phyloP scores from a whole-genome alignment of 2,888 invertebrate genomes.

The Apotomis turbidana region DNA sequence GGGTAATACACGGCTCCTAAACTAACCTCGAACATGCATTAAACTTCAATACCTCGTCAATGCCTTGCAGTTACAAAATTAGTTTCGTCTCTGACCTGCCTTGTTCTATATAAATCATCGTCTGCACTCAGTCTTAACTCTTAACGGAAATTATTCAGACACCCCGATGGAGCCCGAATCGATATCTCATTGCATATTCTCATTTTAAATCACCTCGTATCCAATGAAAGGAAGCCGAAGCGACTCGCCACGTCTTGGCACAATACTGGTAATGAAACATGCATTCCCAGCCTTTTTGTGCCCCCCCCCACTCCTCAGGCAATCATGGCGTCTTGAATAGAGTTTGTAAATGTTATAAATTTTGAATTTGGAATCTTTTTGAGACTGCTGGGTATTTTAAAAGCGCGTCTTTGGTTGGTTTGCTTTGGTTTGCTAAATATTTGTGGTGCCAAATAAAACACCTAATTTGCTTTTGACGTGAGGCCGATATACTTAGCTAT shows the following conservation, averaged over 20 bases:
- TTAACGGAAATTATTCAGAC: conserved; percentile 54
- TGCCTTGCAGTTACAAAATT: conserved; percentile 13
- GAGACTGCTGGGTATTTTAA: conserved; percentile 3
- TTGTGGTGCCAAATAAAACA: not conserved
- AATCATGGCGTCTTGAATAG: conserved; percentile 58
- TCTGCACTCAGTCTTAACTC: conserved; percentile 49
- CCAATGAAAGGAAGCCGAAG: conserved; percentile 59
- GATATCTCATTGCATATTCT: conserved; percentile 71
- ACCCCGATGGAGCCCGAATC: conserved; percentile 52
- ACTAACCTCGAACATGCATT: conserved; percentile 10
- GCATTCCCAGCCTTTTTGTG: conserved; percentile 60
- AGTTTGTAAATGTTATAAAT: conserved; percentile 61
- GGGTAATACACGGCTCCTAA: not conserved
- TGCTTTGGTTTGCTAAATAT: not conserved
- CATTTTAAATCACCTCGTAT: conserved; percentile 64
- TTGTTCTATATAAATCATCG: conserved; percentile 47
- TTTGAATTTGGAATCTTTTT: conserved; percentile 57
- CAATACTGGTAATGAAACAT: conserved; percentile 73
- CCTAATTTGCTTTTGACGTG: not conserved
- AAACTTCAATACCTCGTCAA: conserved; percentile 15
- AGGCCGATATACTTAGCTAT: too few species aligned
- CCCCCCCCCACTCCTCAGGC: conserved; percentile 56
- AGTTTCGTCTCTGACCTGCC: conserved; percentile 16
- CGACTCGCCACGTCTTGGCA: conserved; percentile 62
- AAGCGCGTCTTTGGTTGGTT: not conserved